Conservation (phyloP, 2,113 vertebrate species). For the Shinisaurus crocodilurus region DNA sequence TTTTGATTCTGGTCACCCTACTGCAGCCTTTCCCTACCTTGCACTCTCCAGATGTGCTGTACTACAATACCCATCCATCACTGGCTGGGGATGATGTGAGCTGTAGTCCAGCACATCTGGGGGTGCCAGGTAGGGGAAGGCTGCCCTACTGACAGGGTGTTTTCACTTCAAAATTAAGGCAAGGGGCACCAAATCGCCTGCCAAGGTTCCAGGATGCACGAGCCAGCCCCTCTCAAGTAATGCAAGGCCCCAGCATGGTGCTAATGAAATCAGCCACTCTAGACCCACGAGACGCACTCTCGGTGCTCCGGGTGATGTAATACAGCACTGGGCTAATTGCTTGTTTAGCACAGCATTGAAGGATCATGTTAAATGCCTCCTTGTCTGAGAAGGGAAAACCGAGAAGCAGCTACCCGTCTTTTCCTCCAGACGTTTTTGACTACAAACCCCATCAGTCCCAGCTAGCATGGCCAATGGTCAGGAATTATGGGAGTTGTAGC, state of each 20-base stretch:
- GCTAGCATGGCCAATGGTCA: too few relatives aligned
- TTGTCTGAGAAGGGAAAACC: neutral
- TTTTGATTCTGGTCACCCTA: too few relatives aligned
- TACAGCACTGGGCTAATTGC: neutral
- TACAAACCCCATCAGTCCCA: too few relatives aligned
- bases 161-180: neutral
- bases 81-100: too few relatives aligned
- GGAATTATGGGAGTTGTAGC: neutral
- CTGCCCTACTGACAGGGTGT: neutral
- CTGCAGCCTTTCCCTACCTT: neutral
- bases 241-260: neutral
- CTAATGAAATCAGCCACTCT: conserved; percentile 32
- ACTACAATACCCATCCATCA: too few relatives aligned
- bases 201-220: neutral
- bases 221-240: neutral
- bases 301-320: conserved; percentile 1
- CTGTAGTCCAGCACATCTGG: too few relatives aligned
- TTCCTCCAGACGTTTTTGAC: neutral
- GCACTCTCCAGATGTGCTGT: too few relatives aligned
- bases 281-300: neutral
- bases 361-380: neutral
- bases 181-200: too few relatives aligned
- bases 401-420: neutral
- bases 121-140: too few relatives aligned
- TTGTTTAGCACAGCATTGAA: conserved; percentile 10